Percentiles rank a stretch among this genome's conserved stretches.
phyloP scores from a whole-genome alignment of 2,888 invertebrate species.

The Cryptocheilus praepositus region DNA sequence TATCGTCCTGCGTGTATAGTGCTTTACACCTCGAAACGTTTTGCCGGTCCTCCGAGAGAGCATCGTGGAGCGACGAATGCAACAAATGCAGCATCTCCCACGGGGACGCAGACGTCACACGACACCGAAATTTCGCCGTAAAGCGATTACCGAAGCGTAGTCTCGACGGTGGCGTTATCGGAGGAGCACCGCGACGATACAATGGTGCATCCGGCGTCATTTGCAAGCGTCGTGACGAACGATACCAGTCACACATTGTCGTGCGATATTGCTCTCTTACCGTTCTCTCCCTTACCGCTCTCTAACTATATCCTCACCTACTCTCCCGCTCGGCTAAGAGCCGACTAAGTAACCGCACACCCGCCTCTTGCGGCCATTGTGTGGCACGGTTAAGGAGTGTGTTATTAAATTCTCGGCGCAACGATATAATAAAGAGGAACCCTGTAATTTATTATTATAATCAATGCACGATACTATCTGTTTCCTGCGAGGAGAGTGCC shows the following conservation, averaged over 20 bases:
- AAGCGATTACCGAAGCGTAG: slow-evolving; percentile 50
- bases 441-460: slow-evolving; percentile 9
- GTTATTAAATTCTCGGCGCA: slow-evolving; percentile 3
- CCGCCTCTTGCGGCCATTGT: slow-evolving; percentile 8
- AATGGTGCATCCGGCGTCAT: slow-evolving; percentile 52
- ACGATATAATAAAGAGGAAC: not conserved
- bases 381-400: slow-evolving; percentile 2
- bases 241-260: slow-evolving; percentile 38
- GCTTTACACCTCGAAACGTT: too few relatives aligned
- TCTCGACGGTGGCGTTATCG: not conserved
- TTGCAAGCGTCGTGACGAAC: slow-evolving; percentile 46
- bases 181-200: slow-evolving; percentile 39
- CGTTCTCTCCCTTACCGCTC: slow-evolving; percentile 46
- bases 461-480: slow-evolving; percentile 2
- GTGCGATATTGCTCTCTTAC: slow-evolving; percentile 37
- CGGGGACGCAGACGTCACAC: slow-evolving; percentile 35
- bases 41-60: not conserved
- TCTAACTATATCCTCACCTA: not conserved
- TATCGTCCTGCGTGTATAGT: too few relatives aligned
- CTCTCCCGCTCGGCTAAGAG: not conserved
- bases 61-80: slow-evolving; percentile 4
- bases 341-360: not conserved
- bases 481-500: not conserved
- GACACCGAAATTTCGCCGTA: slow-evolving; percentile 54
- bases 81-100: slow-evolving; percentile 18